Evolutionary conservation across 2,797 vertebrate species (phyloP), one percentile per base, ranked within the genome.

Genomic region (Aotus griseimembra): DNA sequence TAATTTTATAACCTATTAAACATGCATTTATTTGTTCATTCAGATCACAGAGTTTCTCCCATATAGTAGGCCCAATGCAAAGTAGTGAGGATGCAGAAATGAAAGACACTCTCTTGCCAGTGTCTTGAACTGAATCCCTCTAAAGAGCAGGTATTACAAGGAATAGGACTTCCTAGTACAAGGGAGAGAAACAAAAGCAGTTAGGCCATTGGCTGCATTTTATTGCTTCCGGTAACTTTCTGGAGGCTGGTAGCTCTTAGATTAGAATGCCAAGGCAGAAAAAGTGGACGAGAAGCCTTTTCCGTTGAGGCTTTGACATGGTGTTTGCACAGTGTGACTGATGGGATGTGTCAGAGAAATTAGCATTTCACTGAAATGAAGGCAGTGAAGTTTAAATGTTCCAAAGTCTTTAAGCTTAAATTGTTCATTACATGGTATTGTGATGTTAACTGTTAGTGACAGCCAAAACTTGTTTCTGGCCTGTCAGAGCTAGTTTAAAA

Each of bases 281-380:
- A 85, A 67, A 20, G 8, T 36, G 72, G 28, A 22, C n/a, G 39
- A 80, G 33, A 73, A 19, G 7, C 24, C 24, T 48, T 93, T 95
- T 93, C 73, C 81, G 19, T 36, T 19, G 77, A 93, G 39, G 55
- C 84, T 93, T 76, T 93, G 94, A 94, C 77, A 67, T 57, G 5
- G 19, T 95, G 17, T 97, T 94, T 96, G 84, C 76, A 92, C 14
- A 55, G 2, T 77, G 88, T 93, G 93, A 96, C 88, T 90, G 41
- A 96, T 95, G 94, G 90, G 76, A 83, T 50, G 12, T 72, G 72
- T 95, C 84, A 86, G 72, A 61, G 87, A 97, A 96, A 95, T 96
- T 90, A 80, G 46, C 82, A 41, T 97, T 97, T 97, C 26, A 28
- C 86, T 94, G 52, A 80, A 97, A 95, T 84, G 81, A 85, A 97